Evolutionary conservation across 2,797 vertebrate genomes (phyloP).

Genomic region (Phaenicophaeus curvirostris): DNA sequence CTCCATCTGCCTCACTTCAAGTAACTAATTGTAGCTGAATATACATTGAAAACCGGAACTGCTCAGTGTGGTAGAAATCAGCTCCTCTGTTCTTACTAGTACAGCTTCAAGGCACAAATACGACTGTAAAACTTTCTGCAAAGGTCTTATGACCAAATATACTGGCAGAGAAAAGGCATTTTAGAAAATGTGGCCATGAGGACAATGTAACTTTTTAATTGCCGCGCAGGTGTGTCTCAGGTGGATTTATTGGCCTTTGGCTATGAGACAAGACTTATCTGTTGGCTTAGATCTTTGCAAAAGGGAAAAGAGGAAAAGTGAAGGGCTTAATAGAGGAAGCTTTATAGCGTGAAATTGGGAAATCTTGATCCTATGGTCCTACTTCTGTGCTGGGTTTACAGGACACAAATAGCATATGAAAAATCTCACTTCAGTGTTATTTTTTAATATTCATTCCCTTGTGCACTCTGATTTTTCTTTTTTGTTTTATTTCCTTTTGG

Average conservation of each 20-base stretch:
- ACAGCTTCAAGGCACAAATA: neutral
- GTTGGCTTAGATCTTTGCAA: neutral
- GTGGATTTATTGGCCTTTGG: slow-evolving; percentile 8
- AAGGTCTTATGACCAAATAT: neutral
- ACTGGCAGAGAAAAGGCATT: neutral
- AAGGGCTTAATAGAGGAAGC: neutral
- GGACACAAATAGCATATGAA: neutral
- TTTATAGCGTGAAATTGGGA: neutral
- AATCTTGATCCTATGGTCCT: neutral
- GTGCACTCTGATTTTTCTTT: neutral
- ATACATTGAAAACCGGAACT: neutral
- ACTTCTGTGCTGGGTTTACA: neutral
- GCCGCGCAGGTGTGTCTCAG: neutral
- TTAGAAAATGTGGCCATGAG: neutral
- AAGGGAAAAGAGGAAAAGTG: neutral
- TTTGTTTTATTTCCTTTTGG: neutral
- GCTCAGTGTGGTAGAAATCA: neutral
- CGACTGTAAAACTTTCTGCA: neutral
- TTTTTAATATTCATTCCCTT: neutral
- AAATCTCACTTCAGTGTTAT: neutral
- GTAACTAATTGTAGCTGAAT: neutral
- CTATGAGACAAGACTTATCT: neutral
- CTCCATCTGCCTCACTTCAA: neutral
- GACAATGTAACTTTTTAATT: neutral
- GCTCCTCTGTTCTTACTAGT: neutral